Base-by-base conservation (phyloP, 2,888 invertebrate species). In the Aleiodes alternator region DNA sequence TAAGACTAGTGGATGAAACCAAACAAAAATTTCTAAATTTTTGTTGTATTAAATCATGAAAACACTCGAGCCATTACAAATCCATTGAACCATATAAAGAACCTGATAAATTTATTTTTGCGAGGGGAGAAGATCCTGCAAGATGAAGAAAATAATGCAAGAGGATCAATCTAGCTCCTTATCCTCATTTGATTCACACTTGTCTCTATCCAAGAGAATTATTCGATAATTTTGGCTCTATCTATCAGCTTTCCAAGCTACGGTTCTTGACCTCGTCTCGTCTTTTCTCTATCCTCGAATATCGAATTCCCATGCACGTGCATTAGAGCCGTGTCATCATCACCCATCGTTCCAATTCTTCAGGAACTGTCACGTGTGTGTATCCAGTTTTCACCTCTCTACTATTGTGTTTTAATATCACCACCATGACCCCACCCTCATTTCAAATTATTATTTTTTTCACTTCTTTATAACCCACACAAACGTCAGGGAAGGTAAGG, bases 301-400 rank as follows among this genome's bases (percentile, higher is more conserved):
- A 87, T 88, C 88, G 82, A 82, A 88, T 88, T 89, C 88, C 88
- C 88, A 86, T 89, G 87, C 89, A 89, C 88, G 88, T 88, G 87
- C 87, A 87, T 84, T 85, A 82, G 82, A 84, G 86, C 87, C 83
- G 87, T 89, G 88, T 89, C 89, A 88, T 89, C 89, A 88, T 88
- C 89, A 86, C 87, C 81, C 82, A 80, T 82, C 80, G 82, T 82
- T 80, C 78, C 80, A 80, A 71, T 61, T 72, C 57, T 57, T 57
- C 51, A 57, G 64, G n/a, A 51, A 76, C 72, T 75, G 75, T 74
- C 77, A 76, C 76, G 73, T 78, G 73, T 78, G 55, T 69, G 34
- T 57, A 72, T 74, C 53, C 69, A 48, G 68, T 76, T 64, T 72
- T 75, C 57, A 59, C 76, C 61, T 70, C 69, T 69, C 64, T 34